These are phyloP conservation scores for Stenichneumon culpator DNA, from an alignment of 2,888 invertebrate genomes.

Conservation along the genomic window DNA sequence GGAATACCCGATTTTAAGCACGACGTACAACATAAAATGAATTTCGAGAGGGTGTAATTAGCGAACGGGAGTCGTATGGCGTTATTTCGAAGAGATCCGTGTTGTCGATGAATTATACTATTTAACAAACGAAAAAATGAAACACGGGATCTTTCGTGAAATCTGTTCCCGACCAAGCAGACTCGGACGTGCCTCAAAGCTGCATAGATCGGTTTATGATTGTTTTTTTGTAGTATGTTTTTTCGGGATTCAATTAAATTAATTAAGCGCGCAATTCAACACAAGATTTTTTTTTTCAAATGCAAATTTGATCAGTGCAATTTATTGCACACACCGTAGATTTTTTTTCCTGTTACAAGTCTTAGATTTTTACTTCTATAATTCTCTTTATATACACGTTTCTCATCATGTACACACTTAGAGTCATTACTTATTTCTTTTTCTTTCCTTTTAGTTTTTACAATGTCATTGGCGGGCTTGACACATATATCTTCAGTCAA, in stretches of 20 bases:
- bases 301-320: conserved; percentile 55
- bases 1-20: conserved; percentile 25
- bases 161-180: not conserved
- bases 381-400: conserved; percentile 70
- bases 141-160: not conserved
- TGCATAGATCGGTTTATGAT: not conserved
- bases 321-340: conserved; percentile 51
- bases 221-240: not conserved
- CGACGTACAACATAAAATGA: conserved; percentile 14
- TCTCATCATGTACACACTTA: conserved; percentile 63
- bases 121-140: not conserved
- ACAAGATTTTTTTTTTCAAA: conserved; percentile 34
- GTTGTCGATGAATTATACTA: conserved; percentile 26
- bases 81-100: conserved; percentile 22
- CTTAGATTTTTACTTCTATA: conserved; percentile 59
- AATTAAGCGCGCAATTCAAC: conserved; percentile 50
- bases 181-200: not conserved
- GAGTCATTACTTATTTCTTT: conserved; percentile 38
- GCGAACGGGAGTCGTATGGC: conserved; percentile 11
- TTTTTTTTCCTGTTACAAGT: conserved; percentile 50
- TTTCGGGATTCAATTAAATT: conserved; percentile 26
- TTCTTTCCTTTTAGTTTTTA: conserved; percentile 50
- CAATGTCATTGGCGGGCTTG: conserved; percentile 54
- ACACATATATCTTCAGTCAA: conserved; percentile 55
- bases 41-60: conserved; percentile 7